Evolutionary conservation across 2,888 invertebrate species (phyloP), one percentile per base, ranked within the genome.

Genomic region (Crepidodera aurea): DNA sequence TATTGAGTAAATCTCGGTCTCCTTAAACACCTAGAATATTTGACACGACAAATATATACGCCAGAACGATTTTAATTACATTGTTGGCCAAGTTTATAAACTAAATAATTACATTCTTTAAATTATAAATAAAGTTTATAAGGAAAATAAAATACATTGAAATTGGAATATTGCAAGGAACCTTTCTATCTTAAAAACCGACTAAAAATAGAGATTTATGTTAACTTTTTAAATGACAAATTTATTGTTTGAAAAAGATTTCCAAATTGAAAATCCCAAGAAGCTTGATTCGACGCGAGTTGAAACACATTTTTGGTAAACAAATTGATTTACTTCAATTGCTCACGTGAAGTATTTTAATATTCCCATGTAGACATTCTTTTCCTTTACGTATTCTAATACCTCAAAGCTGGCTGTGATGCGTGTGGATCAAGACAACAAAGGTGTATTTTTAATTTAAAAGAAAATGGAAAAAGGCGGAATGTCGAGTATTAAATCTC

Each of bases 401-500:
- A 55, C 46, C 55, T 39, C 19, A 55, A 55, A 44, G 55, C 46
- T 40, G 34, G 46, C 16, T 42, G 32, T 46, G 55, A 55, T 55
- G 46, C 55, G 46, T 55, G 44, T 32, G 55, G 46, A 55, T 55
- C 55, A 55, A 55, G 46, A 55, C 44, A 55, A 55, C 55, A 55
- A 55, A 55, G 55, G 55, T 55, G 46, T 55, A 55, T 55, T 55
- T 55, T 55, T 55, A 55, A 55, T 55, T 55, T 55, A 55, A 44
- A 27, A 19, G 46, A 46, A 46, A 27, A 55, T 55, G 44, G 42
- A 34, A 55, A 44, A 55, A 55, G 55, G 44, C 12, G 55, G 55
- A 55, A 55, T 55, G 44, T 55, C 34, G 46, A 55, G 46, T 44
- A 46, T 46, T 22, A 55, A 46, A 55, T 55, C 32, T 46, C 55